Conservation (phyloP, 2,797 vertebrate species). For the Girardinus metallicus region DNA sequence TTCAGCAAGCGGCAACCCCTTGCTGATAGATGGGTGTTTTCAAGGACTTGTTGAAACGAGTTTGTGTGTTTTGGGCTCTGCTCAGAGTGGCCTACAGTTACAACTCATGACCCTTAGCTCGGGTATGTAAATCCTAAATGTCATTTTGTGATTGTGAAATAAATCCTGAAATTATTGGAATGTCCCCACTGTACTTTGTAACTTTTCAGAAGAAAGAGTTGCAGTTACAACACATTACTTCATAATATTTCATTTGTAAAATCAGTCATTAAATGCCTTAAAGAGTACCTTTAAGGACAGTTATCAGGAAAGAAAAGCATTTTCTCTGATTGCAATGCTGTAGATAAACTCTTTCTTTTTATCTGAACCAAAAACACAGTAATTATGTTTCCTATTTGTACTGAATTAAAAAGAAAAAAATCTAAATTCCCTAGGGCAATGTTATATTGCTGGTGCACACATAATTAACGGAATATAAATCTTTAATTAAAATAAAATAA, state of each 20-base stretch:
- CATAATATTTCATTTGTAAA: neutral
- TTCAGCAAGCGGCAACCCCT: constrained; percentile 17
- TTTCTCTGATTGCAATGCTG: neutral
- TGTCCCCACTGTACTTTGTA: neutral
- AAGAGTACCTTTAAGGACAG: constrained; percentile 8
- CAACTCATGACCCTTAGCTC: neutral
- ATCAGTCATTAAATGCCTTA: neutral
- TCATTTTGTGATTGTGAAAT: neutral
- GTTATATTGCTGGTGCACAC: neutral
- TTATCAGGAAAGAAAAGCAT: constrained; percentile 3
- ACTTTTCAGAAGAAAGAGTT: neutral
- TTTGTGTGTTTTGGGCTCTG: constrained; percentile 16
- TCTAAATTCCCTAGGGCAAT: neutral
- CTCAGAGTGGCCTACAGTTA: constrained; percentile 5
- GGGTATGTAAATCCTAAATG: constrained; percentile 11
- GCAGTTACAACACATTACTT: neutral
- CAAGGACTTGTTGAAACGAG: constrained; percentile 22
- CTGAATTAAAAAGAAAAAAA: neutral
- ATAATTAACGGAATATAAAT: neutral
- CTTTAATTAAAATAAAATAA: neutral
- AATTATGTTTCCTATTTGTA: neutral
- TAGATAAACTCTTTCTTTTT: constrained; percentile 3
- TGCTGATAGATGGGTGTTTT: constrained; percentile 31
- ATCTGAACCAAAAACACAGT: neutral
- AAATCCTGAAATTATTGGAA: constrained; percentile 7